Conservation (phyloP, 2,888 invertebrate genomes). For the Drosophila paranaensis region DNA sequence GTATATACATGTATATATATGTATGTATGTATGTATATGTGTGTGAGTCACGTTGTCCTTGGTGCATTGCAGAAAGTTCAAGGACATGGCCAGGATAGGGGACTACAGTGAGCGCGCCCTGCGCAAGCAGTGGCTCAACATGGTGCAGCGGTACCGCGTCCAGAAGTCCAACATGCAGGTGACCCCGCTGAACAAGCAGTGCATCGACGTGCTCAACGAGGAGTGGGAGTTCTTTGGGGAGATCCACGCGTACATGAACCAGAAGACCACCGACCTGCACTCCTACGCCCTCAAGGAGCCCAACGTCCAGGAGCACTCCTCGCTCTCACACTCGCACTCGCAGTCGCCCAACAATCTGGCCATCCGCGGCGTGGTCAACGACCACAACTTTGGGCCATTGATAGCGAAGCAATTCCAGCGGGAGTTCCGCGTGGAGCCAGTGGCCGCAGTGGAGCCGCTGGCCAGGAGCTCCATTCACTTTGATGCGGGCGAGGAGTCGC, state of each 20-base stretch:
- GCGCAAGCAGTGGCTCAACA: constrained; percentile 82
- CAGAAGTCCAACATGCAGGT: constrained; percentile 72
- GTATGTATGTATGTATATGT: not conserved
- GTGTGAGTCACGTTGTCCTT: not conserved
- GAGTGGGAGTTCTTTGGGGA: constrained; percentile 84
- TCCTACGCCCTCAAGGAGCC: constrained; percentile 80
- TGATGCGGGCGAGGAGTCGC: not conserved
- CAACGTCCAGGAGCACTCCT: constrained; percentile 36
- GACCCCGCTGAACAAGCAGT: constrained; percentile 38
- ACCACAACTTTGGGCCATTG: constrained; percentile 71
- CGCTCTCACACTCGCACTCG: not conserved
- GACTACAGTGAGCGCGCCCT: constrained; percentile 81
- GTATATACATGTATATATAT: not conserved
- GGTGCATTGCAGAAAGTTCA: constrained; percentile 65
- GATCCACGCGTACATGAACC: constrained; percentile 82
- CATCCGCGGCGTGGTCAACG: constrained; percentile 65
- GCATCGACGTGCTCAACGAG: constrained; percentile 60
- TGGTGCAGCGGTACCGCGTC: constrained; percentile 81
- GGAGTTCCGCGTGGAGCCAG: not conserved
- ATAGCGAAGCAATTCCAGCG: not conserved
- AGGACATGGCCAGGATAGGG: constrained; percentile 73
- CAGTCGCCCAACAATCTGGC: constrained; percentile 30
- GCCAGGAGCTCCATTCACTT: constrained; percentile 22
- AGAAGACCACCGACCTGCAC: constrained; percentile 81
- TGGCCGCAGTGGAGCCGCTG: constrained; percentile 15